Evolutionary conservation across 2,888 invertebrate genomes (phyloP).

Genomic region (Molorchus minor): DNA sequence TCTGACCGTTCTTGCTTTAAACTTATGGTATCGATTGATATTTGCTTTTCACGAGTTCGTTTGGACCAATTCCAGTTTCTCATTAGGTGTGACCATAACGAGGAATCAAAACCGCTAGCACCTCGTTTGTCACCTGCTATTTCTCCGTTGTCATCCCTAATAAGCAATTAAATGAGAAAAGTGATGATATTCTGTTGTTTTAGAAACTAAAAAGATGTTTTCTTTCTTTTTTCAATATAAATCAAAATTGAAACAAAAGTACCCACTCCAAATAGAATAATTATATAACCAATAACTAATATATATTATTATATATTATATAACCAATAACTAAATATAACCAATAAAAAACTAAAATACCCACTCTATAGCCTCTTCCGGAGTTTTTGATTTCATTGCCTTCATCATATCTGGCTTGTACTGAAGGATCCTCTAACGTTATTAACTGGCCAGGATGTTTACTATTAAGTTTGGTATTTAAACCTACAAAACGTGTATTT

Average conservation of each 20-base stretch:
- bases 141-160: slow-evolving; percentile 64
- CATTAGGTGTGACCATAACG: slow-evolving; percentile 72
- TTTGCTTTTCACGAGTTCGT: too few relatives aligned
- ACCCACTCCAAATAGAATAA: too few relatives aligned
- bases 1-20: slow-evolving; percentile 30
- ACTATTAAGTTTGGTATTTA: slow-evolving; percentile 71
- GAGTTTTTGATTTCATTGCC: slow-evolving; percentile 60
- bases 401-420: slow-evolving; percentile 64
- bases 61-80: slow-evolving; percentile 71
- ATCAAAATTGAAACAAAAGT: too few relatives aligned
- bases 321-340: too few relatives aligned
- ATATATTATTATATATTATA: too few relatives aligned
- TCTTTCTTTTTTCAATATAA: too few relatives aligned
- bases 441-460: slow-evolving; percentile 58
- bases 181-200: too few relatives aligned
- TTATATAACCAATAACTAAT: too few relatives aligned
- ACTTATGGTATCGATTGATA: slow-evolving; percentile 4
- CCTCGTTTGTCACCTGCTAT: slow-evolving; percentile 79
- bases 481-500: slow-evolving; percentile 42
- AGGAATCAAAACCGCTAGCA: slow-evolving; percentile 78
- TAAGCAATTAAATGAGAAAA: too few relatives aligned
- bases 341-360: too few relatives aligned
- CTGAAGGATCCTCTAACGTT: slow-evolving; percentile 63
- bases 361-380: slow-evolving; percentile 61
- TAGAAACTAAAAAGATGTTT: too few relatives aligned